These are phyloP conservation scores for Amblyjoppa fuscipennis DNA, from an alignment of 2,888 invertebrate genomes.

Conservation along the genomic window DNA sequence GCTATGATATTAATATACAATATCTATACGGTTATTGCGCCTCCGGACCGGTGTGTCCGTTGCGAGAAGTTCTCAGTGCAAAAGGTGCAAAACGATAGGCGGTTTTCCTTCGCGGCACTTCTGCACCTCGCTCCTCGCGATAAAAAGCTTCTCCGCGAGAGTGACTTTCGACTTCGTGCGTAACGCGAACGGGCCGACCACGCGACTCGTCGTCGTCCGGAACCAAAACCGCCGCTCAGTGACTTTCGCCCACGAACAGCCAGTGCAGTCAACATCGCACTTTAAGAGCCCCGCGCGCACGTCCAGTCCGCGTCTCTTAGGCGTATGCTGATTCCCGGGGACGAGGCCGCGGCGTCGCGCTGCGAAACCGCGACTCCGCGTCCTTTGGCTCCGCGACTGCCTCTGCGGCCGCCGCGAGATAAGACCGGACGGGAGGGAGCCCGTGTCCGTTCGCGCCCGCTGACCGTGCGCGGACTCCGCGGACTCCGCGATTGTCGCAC, in stretches of 20 bases:
- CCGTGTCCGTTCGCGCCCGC: conserved; percentile 38
- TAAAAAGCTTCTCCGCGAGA: conserved; percentile 66
- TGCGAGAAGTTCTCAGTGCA: conserved; percentile 35
- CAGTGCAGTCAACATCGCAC: not conserved
- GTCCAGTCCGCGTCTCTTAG: conserved; percentile 39
- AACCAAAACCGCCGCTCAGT: conserved; percentile 55
- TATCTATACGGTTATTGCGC: not conserved
- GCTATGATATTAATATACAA: conserved; percentile 37
- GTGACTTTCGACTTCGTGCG: conserved; percentile 70
- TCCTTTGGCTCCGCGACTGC: conserved; percentile 39
- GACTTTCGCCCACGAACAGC: conserved; percentile 65
- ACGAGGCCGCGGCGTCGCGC: conserved; percentile 35
- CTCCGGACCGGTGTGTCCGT: not conserved
- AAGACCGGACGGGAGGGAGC: conserved; percentile 32
- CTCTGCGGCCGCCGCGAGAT: conserved; percentile 37
- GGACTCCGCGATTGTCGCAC: conserved; percentile 62
- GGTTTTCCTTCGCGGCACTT: conserved; percentile 44
- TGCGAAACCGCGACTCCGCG: conserved; percentile 54
- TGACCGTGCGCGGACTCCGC: conserved; percentile 65
- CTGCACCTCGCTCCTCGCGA: conserved; percentile 46
- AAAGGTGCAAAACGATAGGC: conserved; percentile 57
- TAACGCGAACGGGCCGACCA: conserved; percentile 62
- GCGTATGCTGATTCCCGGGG: conserved; percentile 61
- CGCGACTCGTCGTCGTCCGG: conserved; percentile 48
- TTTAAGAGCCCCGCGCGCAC: conserved; percentile 10